phyloP scores from a whole-genome alignment of 2,888 invertebrate genomes.

The Helicoverpa assulta region DNA sequence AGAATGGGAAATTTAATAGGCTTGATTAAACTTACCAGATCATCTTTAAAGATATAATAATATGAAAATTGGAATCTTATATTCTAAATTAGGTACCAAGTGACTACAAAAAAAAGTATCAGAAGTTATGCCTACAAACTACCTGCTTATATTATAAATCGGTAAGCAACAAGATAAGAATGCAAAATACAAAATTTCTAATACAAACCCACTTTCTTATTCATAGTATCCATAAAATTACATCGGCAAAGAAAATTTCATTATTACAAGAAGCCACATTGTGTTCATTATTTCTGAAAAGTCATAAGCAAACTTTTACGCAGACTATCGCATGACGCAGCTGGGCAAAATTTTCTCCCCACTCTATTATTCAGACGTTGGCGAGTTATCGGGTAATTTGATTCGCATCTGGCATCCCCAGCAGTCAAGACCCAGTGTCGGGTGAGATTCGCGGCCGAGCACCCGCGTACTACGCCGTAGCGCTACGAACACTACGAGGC shows the following conservation, averaged over 20 bases:
- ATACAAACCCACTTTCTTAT: constrained; percentile 19
- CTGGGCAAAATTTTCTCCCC: constrained; percentile 61
- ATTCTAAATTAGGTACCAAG: background rate
- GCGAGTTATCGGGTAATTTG: constrained; percentile 72
- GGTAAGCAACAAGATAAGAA: background rate
- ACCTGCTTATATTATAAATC: constrained; percentile 10
- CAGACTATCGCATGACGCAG: constrained; percentile 54
- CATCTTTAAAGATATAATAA: background rate
- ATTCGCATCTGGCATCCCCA: constrained; percentile 74
- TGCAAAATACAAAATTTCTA: constrained; percentile 1
- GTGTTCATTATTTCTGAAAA: constrained; percentile 48
- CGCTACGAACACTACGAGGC: constrained; percentile 70
- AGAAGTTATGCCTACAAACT: constrained; percentile 3
- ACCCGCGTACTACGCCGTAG: constrained; percentile 77
- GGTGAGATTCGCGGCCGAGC: constrained; percentile 66
- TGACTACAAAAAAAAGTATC: background rate
- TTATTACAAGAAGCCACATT: constrained; percentile 51
- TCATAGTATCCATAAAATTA: constrained; percentile 15
- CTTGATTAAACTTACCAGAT: background rate
- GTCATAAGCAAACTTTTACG: constrained; percentile 48
- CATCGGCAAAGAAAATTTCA: constrained; percentile 4
- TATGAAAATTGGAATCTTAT: no score
- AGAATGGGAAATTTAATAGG: background rate
- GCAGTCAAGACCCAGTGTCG: constrained; percentile 70
- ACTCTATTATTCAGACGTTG: constrained; percentile 67